A percentile compares a stretch with the other conserved stretches of the same genome.
phyloP scores from a whole-genome alignment of 1,140 invertebrate genomes.

The Musca vetustissima region DNA sequence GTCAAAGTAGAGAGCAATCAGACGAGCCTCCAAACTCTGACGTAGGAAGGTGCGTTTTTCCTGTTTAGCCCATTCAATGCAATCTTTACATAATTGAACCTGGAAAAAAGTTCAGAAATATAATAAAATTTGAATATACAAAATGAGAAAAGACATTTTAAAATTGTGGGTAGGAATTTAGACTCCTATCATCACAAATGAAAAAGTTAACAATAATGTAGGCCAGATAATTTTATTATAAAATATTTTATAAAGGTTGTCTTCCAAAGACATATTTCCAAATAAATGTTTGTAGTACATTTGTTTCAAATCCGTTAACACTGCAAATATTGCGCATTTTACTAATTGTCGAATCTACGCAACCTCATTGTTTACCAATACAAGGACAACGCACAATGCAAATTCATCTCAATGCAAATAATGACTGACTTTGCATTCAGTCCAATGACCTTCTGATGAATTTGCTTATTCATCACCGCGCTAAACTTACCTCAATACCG shows the following conservation, averaged over 20 bases:
- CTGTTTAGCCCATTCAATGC: constrained; percentile 99
- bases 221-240: too few relatives aligned
- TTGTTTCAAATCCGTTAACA: too few relatives aligned
- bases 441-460: not conserved
- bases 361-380: not conserved
- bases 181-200: too few relatives aligned
- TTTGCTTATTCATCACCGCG: not conserved
- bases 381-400: not conserved
- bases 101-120: constrained; percentile 22
- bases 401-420: not conserved
- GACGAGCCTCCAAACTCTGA: constrained; percentile 90
- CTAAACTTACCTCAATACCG: constrained; percentile 70
- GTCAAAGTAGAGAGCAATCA: constrained; percentile 94
- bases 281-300: too few relatives aligned
- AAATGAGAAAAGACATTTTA: not conserved
- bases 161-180: too few relatives aligned
- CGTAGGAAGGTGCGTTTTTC: constrained; percentile 95
- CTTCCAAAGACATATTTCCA: too few relatives aligned
- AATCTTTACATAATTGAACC: constrained; percentile 90
- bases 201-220: too few relatives aligned
- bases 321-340: not conserved
- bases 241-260: too few relatives aligned
- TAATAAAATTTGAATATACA: too few relatives aligned
- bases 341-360: not conserved
- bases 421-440: not conserved